Base-by-base conservation (phyloP, 2,797 vertebrate species). In the Sebastes ruberrimus region DNA sequence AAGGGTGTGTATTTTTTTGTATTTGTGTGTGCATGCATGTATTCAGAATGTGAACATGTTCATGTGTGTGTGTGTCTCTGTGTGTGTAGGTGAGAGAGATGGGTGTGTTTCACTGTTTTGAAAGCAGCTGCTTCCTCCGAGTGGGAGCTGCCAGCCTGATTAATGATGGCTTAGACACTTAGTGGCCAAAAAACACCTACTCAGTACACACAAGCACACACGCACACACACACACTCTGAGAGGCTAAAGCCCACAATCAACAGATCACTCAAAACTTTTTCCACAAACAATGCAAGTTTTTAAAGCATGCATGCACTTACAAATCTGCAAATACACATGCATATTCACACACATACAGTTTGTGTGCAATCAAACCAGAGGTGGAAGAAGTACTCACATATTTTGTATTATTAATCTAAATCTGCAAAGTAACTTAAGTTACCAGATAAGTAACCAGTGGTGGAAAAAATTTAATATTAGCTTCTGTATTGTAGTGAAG, bases 21-120 rank as follows among this genome's bases (percentile, higher is more conserved):
- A 18, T n/a, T n/a, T 63, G 62, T 73, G 65, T 62, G 11, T 52
- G 53, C 52, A 20, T 4, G 13, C 25, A 27, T 68, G 60, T 52
- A 42, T 76, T 30, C 22, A 60, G 25, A 38, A 18, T 73, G 63
- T 69, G 46, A 74, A 71, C 23, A 27, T 65, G 57, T 78, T 23
- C 3, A n/a, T 74, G 16, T 69, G 49, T 64, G 49, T 64, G 16
- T 64, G 16, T 30, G 30, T 27, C 27, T 27, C 4, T 74, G 32
- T 72, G 13, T 7, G 5, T 63, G 30, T 46, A 57, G 49, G 57
- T 70, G 53, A 66, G 27, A 52, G 18, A 60, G 13, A 70, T 57
- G 60, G 71, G 71, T 42, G 78, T 79, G 77, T 78, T 80, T 79
- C 52, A 60, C 55, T 71, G 55, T 64, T 86, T 79, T 77, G 10